Evolutionary conservation across 2,113 vertebrate genomes (phyloP).

Genomic region (Ictidomys tridecemlineatus): DNA sequence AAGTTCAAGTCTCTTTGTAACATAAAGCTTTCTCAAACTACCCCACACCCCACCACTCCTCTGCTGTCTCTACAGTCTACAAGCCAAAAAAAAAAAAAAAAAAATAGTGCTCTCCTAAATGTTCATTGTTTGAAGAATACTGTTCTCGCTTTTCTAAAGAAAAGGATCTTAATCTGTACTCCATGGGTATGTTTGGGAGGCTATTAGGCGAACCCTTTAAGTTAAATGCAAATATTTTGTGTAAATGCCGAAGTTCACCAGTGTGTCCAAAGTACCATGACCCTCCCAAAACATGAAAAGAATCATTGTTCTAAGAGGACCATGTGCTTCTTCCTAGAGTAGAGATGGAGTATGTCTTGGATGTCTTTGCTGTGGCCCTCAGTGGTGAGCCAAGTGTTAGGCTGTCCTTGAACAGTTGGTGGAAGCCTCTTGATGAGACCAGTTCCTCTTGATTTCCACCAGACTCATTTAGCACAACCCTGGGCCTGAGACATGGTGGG

Average conservation of each 20-base stretch:
- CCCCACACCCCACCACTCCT: background rate
- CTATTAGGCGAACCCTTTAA: background rate
- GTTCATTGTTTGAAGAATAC: background rate
- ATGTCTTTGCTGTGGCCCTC: background rate
- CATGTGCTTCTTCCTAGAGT: background rate
- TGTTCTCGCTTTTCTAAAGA: background rate
- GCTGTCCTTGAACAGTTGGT: background rate
- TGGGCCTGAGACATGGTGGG: background rate
- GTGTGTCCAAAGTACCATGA: background rate
- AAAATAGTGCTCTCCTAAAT: background rate
- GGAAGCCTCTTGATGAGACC: background rate
- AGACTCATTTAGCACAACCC: background rate
- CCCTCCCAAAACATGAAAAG: background rate
- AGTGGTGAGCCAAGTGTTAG: background rate
- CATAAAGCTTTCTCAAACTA: slow-evolving; percentile 15
- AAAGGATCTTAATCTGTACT: slow-evolving; percentile 1
- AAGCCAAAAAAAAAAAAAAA: background rate
- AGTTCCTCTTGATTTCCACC: background rate
- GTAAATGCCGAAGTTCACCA: background rate
- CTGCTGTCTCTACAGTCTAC: background rate
- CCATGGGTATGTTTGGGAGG: background rate
- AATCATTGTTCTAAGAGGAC: background rate
- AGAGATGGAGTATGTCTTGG: background rate
- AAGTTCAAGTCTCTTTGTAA: slow-evolving; percentile 39
- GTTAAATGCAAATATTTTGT: background rate